Percentiles rank a stretch among this genome's conserved stretches.
These are phyloP conservation scores for Drosophila tsacasi DNA, from an alignment of 1,140 invertebrate species.

Conservation along the genomic window DNA sequence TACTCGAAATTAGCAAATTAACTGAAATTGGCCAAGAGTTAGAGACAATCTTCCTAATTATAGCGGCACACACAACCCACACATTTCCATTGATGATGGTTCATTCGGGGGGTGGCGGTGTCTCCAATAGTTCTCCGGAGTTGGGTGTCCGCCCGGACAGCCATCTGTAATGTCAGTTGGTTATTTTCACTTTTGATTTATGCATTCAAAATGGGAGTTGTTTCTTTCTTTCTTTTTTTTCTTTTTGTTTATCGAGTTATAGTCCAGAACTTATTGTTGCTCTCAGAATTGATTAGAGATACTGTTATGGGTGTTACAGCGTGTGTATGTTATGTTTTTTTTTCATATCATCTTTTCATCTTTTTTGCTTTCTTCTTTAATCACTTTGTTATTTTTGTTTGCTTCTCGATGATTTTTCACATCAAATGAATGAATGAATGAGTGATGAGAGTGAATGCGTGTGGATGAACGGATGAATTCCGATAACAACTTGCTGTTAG, in stretches of 20 bases:
- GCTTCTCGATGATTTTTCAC: slow-evolving; percentile 39
- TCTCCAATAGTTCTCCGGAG: neutral
- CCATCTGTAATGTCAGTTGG: slow-evolving; percentile 54
- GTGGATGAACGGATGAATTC: slow-evolving; percentile 27
- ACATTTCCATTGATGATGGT: neutral
- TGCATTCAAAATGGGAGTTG: slow-evolving; percentile 67
- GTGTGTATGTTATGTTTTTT: slow-evolving; percentile 47
- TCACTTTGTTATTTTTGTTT: slow-evolving; percentile 34
- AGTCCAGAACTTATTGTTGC: slow-evolving; percentile 74
- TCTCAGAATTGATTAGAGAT: slow-evolving; percentile 46
- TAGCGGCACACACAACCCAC: neutral
- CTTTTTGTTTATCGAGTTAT: slow-evolving; percentile 36
- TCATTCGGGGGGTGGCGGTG: neutral
- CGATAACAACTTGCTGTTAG: slow-evolving; percentile 34
- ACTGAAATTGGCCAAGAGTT: slow-evolving; percentile 18
- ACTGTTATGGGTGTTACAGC: slow-evolving; percentile 42
- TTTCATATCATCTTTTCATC: slow-evolving; percentile 12
- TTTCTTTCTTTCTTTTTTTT: slow-evolving; percentile 1
- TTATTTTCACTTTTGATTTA: slow-evolving; percentile 60
- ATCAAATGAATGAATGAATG: slow-evolving; percentile 29
- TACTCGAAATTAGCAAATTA: slow-evolving; percentile 3
- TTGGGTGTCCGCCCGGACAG: slow-evolving; percentile 19
- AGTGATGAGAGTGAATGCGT: slow-evolving; percentile 30
- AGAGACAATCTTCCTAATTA: slow-evolving; percentile 26
- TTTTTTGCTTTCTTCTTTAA: slow-evolving; percentile 23